Evolutionary conservation across 2,888 invertebrate species (phyloP).

Genomic region (Oscheius sp.): DNA sequence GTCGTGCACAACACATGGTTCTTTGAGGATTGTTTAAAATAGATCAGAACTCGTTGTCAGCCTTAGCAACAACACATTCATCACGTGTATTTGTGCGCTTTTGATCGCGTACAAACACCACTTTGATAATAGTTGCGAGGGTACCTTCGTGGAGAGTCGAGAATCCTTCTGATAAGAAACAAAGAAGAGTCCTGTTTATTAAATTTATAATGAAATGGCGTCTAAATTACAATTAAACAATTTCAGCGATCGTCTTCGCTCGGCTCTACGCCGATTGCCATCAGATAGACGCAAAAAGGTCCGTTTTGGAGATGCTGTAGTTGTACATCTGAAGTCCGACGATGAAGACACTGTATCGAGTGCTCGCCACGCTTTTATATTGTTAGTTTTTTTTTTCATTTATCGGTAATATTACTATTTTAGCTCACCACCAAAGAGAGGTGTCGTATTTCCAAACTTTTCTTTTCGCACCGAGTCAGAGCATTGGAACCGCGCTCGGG

Average conservation of each 20-base stretch:
- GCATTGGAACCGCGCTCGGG: conserved; percentile 7
- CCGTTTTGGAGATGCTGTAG: conserved; percentile 16
- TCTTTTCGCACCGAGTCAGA: conserved; percentile 29
- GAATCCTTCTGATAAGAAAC: background rate
- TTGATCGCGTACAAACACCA: background rate
- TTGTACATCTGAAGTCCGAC: background rate
- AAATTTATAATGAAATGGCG: background rate
- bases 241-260: conserved; percentile 27
- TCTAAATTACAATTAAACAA: background rate
- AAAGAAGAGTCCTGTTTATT: background rate
- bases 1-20: too few species aligned
- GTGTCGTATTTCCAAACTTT: conserved; percentile 18
- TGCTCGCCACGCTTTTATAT: too few species aligned
- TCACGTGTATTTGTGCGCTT: background rate
- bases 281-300: conserved; percentile 25
- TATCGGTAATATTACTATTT: background rate
- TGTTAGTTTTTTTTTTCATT: background rate
- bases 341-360: background rate
- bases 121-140: background rate
- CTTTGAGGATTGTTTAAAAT: too few species aligned
- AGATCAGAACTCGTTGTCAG: too few species aligned
- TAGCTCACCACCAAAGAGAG: background rate
- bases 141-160: background rate
- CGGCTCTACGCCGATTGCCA: conserved; percentile 21
- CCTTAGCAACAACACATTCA: too few species aligned